Base-by-base conservation (phyloP, 2,888 invertebrate species). In the Unio delphinus region DNA sequence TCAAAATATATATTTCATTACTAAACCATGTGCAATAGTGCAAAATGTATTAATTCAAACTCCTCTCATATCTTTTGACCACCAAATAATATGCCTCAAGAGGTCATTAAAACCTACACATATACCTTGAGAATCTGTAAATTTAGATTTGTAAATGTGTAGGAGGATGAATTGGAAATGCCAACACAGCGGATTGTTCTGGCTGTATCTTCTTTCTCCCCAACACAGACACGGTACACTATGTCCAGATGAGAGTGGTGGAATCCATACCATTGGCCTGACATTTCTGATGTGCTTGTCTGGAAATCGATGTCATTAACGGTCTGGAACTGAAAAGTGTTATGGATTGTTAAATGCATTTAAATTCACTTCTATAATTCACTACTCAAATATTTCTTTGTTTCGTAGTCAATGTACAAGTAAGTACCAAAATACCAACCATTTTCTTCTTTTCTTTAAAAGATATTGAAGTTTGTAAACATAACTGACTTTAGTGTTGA, bases 211-310 rank as follows among this genome's bases (percentile, higher is more conserved):
- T 59, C 60, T 28, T 59, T 61, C 4, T 45, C 45, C 45, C 80
- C 78, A 34, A 80, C 54, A 59, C 77, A 70, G n/a, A 81, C 75
- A 4, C 59, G 69, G 60, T 79, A 83, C 0, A 71, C 70, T 2
- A 80, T 71, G 45, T 69, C 64, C n/a, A 75, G 68, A 60, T 76
- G 73, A 15, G 76, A 74, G 62, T 78, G 76, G 18, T 75, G 69
- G 70, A 83, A 83, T 18, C 81, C 82, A 45, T 69, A 71, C 83
- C 82, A 83, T 28, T 75, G 59, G 1, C 69, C 78, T 28, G 73
- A 67, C 23, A 79, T 57, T 15, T 59, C 65, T 3, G 59, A 64
- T 3, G 60, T 70, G 15, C 61, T 68, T 55, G 73, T 68, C 54
- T 75, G 77, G 60, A 74, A 74, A 62, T 78, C 76, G 26, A 74